These are phyloP conservation scores for Stegodyphus mimosarum DNA, from an alignment of 1,140 invertebrate species.

Conservation along the genomic window DNA sequence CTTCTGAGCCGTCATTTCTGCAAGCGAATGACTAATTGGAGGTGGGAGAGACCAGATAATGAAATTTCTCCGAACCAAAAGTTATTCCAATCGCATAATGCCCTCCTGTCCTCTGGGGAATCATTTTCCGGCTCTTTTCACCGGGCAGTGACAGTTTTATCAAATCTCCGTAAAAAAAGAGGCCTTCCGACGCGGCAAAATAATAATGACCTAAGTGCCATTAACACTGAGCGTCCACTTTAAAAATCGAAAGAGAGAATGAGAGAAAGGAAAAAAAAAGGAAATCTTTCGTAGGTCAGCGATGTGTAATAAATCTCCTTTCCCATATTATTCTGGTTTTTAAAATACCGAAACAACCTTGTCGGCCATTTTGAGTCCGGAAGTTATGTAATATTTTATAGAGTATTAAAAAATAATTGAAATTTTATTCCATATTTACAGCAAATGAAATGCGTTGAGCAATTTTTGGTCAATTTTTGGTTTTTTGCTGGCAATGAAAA, in stretches of 20 bases:
- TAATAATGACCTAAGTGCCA: constrained; percentile 52
- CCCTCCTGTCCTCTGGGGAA: constrained; percentile 1
- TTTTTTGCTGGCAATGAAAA: too few species aligned
- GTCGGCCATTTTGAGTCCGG: too few species aligned
- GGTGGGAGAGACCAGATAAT: constrained; percentile 26
- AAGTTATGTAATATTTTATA: too few species aligned
- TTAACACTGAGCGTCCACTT: constrained; percentile 35
- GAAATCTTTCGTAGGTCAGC: constrained; percentile 19
- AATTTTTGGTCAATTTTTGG: too few species aligned
- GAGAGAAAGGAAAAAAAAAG: too few species aligned
- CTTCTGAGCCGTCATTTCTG: neutral
- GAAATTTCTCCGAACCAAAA: constrained; percentile 30
- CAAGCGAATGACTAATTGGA: constrained; percentile 41
- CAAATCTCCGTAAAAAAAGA: constrained; percentile 26
- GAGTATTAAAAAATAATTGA: too few species aligned
- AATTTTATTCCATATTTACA: too few species aligned
- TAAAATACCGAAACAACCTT: too few species aligned
- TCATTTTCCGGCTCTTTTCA: constrained; percentile 26
- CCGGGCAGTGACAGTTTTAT: constrained; percentile 55
- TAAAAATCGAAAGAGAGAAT: constrained; percentile 30
- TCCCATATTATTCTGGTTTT: too few species aligned
- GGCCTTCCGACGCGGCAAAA: neutral
- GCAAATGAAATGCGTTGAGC: too few species aligned
- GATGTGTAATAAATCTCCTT: constrained; percentile 46
- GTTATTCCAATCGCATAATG: constrained; percentile 56